Base-by-base conservation (phyloP, 35 echinoderm and acorn worm genomes). In the Ophiothrix spiculata region DNA sequence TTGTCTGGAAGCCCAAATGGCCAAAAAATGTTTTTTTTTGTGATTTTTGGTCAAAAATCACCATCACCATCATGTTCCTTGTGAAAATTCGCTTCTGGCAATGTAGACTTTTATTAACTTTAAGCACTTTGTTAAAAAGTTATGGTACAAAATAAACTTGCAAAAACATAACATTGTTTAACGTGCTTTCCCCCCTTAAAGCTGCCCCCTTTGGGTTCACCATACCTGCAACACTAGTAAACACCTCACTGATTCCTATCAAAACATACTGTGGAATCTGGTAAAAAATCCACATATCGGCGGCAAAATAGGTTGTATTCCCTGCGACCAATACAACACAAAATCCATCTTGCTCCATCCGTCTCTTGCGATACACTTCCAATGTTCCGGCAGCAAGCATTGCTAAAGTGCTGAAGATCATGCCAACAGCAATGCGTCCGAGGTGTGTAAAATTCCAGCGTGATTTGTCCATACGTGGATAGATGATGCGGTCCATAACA, bases 141-240 rank as follows among this genome's bases (percentile, higher is more conserved):
- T n/a, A n/a, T n/a, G n/a, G n/a, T n/a, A n/a, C n/a, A n/a, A n/a
- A n/a, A n/a, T n/a, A n/a, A n/a, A n/a, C n/a, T n/a, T n/a, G n/a
- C n/a, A n/a, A n/a, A n/a, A n/a, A n/a, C n/a, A n/a, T n/a, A n/a
- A n/a, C n/a, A n/a, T n/a, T n/a, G n/a, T n/a, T n/a, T n/a, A n/a
- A n/a, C n/a, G n/a, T n/a, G n/a, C n/a, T n/a, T n/a, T n/a, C n/a
- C n/a, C n/a, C n/a, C n/a, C n/a, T n/a, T n/a, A n/a, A n/a, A n/a
- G n/a, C n/a, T n/a, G n/a, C n/a, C n/a, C n/a, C n/a, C n/a, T n/a
- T n/a, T n/a, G n/a, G n/a, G n/a, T n/a, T n/a, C n/a, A n/a, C n/a
- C n/a, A n/a, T n/a, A 99, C 96, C 92, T 89, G 96, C 92, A 19
- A 94, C 88, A 89, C 96, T 94, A 35, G 96, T 87, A 74, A 99